A percentile compares a stretch with the other conserved stretches of the same genome.
These are phyloP conservation scores for Spatulosminthurus flaviceps DNA, from an alignment of 2,888 invertebrate genomes.

Conservation along the genomic window DNA sequence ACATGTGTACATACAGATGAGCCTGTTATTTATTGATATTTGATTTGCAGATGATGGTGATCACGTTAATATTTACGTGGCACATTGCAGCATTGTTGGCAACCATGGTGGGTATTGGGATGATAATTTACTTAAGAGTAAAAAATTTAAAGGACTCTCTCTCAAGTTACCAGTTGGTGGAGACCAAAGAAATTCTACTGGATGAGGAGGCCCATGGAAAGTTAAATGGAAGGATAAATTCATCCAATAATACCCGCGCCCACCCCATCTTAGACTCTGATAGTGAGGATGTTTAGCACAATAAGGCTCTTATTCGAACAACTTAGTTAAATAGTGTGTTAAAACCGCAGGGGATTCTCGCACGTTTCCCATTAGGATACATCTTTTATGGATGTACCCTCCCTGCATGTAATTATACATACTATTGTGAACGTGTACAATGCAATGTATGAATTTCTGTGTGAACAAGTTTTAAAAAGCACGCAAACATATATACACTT, in stretches of 20 bases:
- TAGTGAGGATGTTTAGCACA: constrained; percentile 59
- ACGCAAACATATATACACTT: too few species aligned
- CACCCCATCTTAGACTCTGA: constrained; percentile 61
- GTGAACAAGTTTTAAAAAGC: too few species aligned
- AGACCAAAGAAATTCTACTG: constrained; percentile 53
- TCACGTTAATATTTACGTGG: constrained; percentile 66
- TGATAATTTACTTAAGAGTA: constrained; percentile 58
- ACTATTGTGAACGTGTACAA: too few species aligned
- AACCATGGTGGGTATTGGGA: constrained; percentile 56
- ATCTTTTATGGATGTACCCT: too few species aligned
- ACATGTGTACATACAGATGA: too few species aligned
- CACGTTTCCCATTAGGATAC: too few species aligned
- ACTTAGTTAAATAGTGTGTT: too few species aligned
- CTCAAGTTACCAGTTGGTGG: constrained; percentile 60
- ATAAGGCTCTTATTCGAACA: too few species aligned
- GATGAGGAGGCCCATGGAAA: background rate
- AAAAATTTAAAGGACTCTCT: constrained; percentile 56
- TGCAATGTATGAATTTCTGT: too few species aligned
- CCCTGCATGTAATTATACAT: too few species aligned
- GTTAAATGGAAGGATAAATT: constrained; percentile 38
- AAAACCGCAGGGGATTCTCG: too few species aligned
- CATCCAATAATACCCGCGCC: constrained; percentile 18
- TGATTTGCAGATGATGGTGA: constrained; percentile 66
- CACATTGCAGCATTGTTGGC: constrained; percentile 60
- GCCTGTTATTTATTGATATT: too few species aligned